A percentile compares a stretch with the other conserved stretches of the same genome.
phyloP scores from a whole-genome alignment of 2,888 invertebrate genomes.

The Andrena bicolor region DNA sequence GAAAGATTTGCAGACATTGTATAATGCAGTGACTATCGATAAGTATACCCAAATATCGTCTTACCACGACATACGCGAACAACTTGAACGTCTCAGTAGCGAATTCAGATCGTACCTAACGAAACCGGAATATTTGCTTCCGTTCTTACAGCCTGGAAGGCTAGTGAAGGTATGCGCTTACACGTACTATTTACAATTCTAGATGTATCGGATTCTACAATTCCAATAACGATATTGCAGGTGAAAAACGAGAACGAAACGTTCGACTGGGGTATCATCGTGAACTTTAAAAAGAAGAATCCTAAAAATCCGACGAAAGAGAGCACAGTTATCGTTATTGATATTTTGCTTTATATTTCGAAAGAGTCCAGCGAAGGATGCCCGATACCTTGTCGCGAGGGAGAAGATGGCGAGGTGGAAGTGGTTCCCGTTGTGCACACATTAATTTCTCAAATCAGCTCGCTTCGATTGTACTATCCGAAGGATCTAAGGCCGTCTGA shows the following conservation, averaged over 20 bases:
- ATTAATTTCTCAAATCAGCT: conserved; percentile 94
- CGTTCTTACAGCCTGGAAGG: conserved; percentile 97
- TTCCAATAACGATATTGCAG: conserved; percentile 83
- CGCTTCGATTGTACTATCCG: conserved; percentile 95
- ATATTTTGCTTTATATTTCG: conserved; percentile 93
- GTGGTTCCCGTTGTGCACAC: conserved; percentile 94
- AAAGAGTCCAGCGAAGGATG: conserved; percentile 87
- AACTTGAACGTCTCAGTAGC: conserved; percentile 90
- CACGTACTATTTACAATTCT: conserved; percentile 10
- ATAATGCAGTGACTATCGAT: conserved; percentile 90
- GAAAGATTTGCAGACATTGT: conserved; percentile 88
- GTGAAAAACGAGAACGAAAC: conserved; percentile 93
- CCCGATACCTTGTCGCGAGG: conserved; percentile 90
- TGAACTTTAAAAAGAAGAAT: conserved; percentile 94
- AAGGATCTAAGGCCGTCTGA: conserved; percentile 95
- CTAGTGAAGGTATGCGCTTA: conserved; percentile 91
- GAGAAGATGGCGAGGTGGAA: conserved; percentile 93
- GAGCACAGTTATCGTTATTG: conserved; percentile 90
- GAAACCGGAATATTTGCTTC: conserved; percentile 94
- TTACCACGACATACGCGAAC: conserved; percentile 94
- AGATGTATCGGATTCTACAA: background rate
- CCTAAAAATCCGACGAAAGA: conserved; percentile 86
- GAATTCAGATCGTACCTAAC: conserved; percentile 93
- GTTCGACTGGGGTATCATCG: conserved; percentile 98
- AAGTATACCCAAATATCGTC: conserved; percentile 89